A percentile compares a stretch with the other conserved stretches of the same genome.
Conservation (phyloP, 2,113 vertebrate species). For the Grammomys surdaster region DNA sequence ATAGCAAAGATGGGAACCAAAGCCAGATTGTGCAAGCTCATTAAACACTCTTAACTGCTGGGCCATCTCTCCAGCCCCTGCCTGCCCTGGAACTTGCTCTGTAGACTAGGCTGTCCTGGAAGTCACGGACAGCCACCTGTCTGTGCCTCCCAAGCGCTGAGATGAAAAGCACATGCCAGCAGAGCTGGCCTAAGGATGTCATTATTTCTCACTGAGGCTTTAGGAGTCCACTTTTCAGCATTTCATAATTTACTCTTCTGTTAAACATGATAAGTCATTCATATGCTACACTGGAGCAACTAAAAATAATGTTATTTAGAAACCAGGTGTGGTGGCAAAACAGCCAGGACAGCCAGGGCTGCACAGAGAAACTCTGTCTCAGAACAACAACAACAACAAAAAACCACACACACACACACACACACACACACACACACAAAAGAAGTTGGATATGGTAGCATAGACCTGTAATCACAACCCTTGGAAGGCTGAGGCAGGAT, state of each 20-base stretch:
- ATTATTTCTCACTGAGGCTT: background rate
- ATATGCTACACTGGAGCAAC: background rate
- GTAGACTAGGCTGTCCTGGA: background rate
- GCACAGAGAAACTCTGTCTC: background rate
- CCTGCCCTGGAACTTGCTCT: background rate
- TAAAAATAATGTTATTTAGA: constrained; percentile 17
- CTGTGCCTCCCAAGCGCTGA: background rate
- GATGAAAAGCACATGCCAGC: background rate
- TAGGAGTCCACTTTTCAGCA: constrained; percentile 35
- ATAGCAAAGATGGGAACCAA: background rate
- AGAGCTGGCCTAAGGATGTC: background rate
- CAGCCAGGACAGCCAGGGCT: background rate
- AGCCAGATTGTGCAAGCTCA: background rate
- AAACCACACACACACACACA: too few species aligned
- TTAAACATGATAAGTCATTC: background rate
- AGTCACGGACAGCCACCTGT: background rate
- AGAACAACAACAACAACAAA: too few species aligned
- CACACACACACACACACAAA: too few species aligned
- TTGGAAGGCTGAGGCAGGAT: background rate
- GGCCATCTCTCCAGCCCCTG: background rate
- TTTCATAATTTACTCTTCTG: constrained; percentile 12
- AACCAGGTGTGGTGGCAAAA: background rate
- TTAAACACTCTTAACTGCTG: background rate
- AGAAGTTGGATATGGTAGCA: background rate
- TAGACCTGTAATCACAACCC: background rate